Evolutionary conservation across 2,888 invertebrate genomes (phyloP), one percentile per base, ranked within the genome.

Genomic region (Hydropsyche betteni): DNA sequence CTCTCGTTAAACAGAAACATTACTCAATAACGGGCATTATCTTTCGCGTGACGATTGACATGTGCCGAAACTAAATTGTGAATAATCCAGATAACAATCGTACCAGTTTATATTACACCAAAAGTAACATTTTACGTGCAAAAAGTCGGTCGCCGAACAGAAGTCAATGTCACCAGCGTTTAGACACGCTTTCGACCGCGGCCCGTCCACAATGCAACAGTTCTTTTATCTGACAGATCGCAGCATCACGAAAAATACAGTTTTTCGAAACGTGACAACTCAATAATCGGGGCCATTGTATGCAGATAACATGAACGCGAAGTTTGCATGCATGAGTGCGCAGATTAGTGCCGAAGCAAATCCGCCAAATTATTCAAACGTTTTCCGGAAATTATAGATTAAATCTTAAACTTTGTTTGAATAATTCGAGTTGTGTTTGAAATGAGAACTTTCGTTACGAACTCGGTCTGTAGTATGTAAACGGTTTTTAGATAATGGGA

Each of bases 61-160:
- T 44, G 44, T 44, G 44, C 44, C 44, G 44, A 44, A 44, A 44
- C 44, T 44, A 44, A 44, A 44, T 44, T 44, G 44, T 44, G 64
- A 64, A 64, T 34, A 64, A 6, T 64, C 34, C n/a, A 64, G 64
- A 64, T 36, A 64, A 64, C 12, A n/a, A 64, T 64, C 34, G 33
- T 64, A 36, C n/a, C 34, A 12, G 36, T 64, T 55, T 55, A 12
- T n/a, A 55, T 55, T 10, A 44, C 44, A 8, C 10, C 10, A 44
- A 51, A 51, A 51, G 8, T 14, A 14, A 55, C 12, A n/a, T 55
- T 55, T 55, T 4, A 55, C 6, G 12, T 14, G 44, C 6, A 36
- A 64, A 64, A 64, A 64, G 64, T 64, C 64, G 64, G 64, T 64
- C 64, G 12, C 8, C n/a, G 64, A 64, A 64, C 64, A 64, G 64